Evolutionary conservation across 2,797 vertebrate genomes (phyloP).

Genomic region (Micrastur ruficollis): DNA sequence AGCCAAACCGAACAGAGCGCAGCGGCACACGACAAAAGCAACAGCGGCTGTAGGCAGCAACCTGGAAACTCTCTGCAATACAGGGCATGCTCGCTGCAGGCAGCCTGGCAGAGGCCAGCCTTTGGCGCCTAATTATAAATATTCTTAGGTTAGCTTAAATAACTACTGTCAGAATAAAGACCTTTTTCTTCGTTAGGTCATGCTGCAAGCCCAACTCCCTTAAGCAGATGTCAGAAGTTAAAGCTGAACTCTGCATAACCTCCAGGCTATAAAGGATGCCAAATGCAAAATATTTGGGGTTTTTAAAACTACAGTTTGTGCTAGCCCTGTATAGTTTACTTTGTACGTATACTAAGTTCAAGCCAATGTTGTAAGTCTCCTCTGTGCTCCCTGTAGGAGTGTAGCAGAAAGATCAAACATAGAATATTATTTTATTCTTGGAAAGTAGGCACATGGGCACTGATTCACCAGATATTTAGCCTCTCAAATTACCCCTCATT

Average conservation of each 20-base stretch:
- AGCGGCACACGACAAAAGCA: not conserved
- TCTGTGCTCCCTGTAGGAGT: not conserved
- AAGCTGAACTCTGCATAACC: conserved; percentile 4
- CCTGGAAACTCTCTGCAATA: not conserved
- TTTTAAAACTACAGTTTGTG: not conserved
- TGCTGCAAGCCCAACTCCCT: not conserved
- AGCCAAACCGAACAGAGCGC: not conserved
- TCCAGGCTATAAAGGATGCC: not conserved
- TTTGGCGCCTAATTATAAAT: not conserved
- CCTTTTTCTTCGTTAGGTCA: not conserved
- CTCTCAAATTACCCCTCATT: not conserved
- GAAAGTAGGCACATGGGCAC: not conserved
- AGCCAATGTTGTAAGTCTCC: not conserved
- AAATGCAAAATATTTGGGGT: not conserved
- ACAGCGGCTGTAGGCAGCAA: not conserved
- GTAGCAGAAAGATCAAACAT: not conserved
- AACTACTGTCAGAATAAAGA: not conserved
- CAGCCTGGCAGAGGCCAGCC: not conserved
- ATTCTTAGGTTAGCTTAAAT: not conserved
- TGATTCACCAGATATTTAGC: not conserved
- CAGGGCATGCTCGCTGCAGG: not conserved
- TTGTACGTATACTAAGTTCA: not conserved
- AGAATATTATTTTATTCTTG: not conserved
- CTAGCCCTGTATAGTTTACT: not conserved
- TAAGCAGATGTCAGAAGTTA: not conserved